phyloP scores from a whole-genome alignment of 2,888 invertebrate species.

The Myopa testacea region DNA sequence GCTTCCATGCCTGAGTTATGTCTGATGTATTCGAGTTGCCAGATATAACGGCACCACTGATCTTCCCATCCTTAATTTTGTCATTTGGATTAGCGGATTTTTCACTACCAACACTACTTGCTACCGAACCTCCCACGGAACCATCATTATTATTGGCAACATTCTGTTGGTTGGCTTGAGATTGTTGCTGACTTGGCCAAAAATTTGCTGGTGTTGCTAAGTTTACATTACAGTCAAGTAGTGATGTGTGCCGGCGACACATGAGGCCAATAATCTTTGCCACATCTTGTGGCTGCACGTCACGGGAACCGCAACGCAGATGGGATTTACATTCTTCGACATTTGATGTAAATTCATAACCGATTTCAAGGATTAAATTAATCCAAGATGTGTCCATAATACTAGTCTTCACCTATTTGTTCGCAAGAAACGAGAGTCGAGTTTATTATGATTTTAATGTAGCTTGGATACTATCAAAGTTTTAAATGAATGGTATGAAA shows the following conservation, averaged over 20 bases:
- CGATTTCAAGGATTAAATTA: slow-evolving; percentile 89
- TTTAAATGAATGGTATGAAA: too few species aligned
- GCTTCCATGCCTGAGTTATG: slow-evolving; percentile 83
- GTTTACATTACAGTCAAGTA: slow-evolving; percentile 78
- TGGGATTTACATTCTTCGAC: slow-evolving; percentile 90
- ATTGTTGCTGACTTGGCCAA: slow-evolving; percentile 70
- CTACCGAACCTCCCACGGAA: slow-evolving; percentile 42
- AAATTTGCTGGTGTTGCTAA: slow-evolving; percentile 76
- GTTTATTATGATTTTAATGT: neutral
- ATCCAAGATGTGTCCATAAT: slow-evolving; percentile 83
- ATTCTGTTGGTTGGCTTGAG: slow-evolving; percentile 48
- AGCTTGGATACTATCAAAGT: too few species aligned
- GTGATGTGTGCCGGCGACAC: slow-evolving; percentile 80
- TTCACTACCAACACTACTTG: slow-evolving; percentile 27
- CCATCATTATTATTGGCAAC: slow-evolving; percentile 58
- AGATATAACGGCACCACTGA: slow-evolving; percentile 38
- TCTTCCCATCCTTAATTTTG: slow-evolving; percentile 54
- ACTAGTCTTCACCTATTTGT: slow-evolving; percentile 61
- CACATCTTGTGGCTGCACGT: slow-evolving; percentile 85
- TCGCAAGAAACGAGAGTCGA: slow-evolving; percentile 27
- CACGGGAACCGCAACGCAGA: slow-evolving; percentile 82
- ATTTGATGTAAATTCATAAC: slow-evolving; percentile 87
- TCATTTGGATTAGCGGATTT: slow-evolving; percentile 57
- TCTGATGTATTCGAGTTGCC: slow-evolving; percentile 71
- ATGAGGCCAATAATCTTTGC: slow-evolving; percentile 88